Conservation (phyloP, 1,140 invertebrate genomes). For the Pararge aegeria region DNA sequence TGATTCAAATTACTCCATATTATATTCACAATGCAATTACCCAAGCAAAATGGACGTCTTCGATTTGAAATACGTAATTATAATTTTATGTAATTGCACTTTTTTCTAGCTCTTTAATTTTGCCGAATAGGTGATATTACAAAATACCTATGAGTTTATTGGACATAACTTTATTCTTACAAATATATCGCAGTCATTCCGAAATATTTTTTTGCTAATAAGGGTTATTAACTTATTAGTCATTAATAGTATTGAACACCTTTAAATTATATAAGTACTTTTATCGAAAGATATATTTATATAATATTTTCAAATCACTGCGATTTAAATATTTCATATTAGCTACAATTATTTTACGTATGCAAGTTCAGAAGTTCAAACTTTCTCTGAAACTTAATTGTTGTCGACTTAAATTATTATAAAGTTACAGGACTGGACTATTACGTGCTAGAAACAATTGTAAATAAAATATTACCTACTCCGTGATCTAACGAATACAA, state of each 20-base stretch:
- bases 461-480: conserved; percentile 12
- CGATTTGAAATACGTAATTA: conserved; percentile 55
- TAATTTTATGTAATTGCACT: conserved; percentile 70
- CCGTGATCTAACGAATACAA: conserved; percentile 15
- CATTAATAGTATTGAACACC: conserved; percentile 40
- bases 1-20: conserved; percentile 20
- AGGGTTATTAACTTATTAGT: conserved; percentile 10
- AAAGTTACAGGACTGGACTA: not conserved
- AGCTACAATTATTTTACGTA: not conserved
- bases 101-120: conserved; percentile 64
- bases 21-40: conserved; percentile 34
- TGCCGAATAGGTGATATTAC: conserved; percentile 41
- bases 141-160: conserved; percentile 37
- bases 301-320: conserved; percentile 32
- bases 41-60: conserved; percentile 63
- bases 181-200: conserved; percentile 29
- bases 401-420: not conserved
- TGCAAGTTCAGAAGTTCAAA: not conserved
- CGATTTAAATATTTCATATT: conserved; percentile 21
- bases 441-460: conserved; percentile 9
- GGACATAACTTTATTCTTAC: conserved; percentile 35
- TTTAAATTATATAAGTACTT: conserved; percentile 11
- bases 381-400: not conserved
- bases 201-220: conserved; percentile 23
- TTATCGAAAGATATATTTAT: conserved; percentile 1